phyloP scores from a whole-genome alignment of 1,140 invertebrate genomes.

The Pseudachorutes palmiensis region DNA sequence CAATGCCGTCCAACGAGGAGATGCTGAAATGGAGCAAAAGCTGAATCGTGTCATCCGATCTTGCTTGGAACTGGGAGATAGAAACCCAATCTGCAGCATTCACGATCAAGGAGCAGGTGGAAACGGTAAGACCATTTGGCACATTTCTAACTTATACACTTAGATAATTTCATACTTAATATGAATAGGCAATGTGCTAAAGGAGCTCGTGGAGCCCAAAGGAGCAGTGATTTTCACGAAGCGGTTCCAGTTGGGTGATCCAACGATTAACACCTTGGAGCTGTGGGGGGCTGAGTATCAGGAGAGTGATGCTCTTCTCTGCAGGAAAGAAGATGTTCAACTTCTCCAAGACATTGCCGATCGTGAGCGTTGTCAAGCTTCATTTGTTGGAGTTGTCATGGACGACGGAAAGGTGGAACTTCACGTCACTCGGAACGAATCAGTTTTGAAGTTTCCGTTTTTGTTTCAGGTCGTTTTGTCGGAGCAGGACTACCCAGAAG shows the following conservation, averaged over 20 bases:
- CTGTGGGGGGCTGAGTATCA: conserved; percentile 98
- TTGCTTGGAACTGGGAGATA: conserved; percentile 69
- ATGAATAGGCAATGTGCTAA: conserved; percentile 77
- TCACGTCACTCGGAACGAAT: conserved; percentile 21
- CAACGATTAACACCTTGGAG: conserved; percentile 84
- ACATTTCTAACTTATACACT: conserved; percentile 3
- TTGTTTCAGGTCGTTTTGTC: conserved; percentile 53
- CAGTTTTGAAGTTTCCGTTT: conserved; percentile 20
- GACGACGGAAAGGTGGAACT: conserved; percentile 68
- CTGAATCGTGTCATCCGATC: conserved; percentile 85
- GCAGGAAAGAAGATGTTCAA: conserved; percentile 53
- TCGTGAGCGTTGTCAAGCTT: conserved; percentile 84
- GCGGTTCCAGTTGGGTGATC: conserved; percentile 85
- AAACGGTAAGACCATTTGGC: conserved; percentile 59
- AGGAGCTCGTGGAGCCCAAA: conserved; percentile 87
- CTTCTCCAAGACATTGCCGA: conserved; percentile 64
- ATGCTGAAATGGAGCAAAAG: conserved; percentile 98
- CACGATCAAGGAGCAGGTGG: conserved; percentile 96
- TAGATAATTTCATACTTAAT: neutral
- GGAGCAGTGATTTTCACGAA: conserved; percentile 85
- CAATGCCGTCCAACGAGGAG: conserved; percentile 91
- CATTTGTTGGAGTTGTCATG: conserved; percentile 86
- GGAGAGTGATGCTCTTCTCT: conserved; percentile 85
- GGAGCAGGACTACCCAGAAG: conserved; percentile 49
- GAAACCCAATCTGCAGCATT: conserved; percentile 88